Conservation (phyloP, 2,113 vertebrate genomes). For the Monopterus albus region DNA sequence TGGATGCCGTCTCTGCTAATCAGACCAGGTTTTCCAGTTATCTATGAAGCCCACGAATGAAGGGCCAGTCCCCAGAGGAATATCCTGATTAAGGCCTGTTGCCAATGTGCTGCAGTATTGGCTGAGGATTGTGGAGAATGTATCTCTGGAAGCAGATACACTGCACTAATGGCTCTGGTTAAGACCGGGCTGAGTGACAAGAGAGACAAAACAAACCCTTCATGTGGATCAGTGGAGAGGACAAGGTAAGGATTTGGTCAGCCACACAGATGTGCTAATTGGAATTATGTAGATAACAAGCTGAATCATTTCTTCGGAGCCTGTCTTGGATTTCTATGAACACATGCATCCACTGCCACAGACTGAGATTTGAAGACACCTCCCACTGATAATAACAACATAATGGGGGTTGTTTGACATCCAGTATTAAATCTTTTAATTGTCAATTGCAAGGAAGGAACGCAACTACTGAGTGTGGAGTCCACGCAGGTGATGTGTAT, state of each 20-base stretch:
- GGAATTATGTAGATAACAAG: conserved; percentile 16
- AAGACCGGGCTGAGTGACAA: conserved; percentile 17
- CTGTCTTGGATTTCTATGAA: not conserved
- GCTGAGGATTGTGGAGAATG: conserved; percentile 39
- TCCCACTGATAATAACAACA: no score
- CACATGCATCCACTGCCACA: not conserved
- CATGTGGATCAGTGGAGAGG: conserved; percentile 1
- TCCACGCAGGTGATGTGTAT: no score
- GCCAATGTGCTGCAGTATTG: conserved; percentile 24
- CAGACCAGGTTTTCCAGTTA: no score
- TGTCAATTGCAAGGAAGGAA: no score
- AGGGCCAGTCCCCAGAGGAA: not conserved
- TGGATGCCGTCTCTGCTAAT: no score
- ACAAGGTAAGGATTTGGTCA: not conserved
- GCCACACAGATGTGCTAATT: conserved; percentile 31
- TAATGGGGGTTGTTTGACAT: no score
- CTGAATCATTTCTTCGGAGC: conserved; percentile 2
- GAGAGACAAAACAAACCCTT: conserved; percentile 24
- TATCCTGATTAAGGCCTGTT: conserved; percentile 39
- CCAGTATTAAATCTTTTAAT: no score
- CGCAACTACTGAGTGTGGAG: no score
- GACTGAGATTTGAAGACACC: no score
- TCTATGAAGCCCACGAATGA: not conserved
- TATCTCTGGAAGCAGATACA: conserved; percentile 10
- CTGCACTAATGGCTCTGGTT: conserved; percentile 34